These are phyloP conservation scores for Sebastiscus tertius DNA, from an alignment of 2,797 vertebrate genomes.

Conservation along the genomic window DNA sequence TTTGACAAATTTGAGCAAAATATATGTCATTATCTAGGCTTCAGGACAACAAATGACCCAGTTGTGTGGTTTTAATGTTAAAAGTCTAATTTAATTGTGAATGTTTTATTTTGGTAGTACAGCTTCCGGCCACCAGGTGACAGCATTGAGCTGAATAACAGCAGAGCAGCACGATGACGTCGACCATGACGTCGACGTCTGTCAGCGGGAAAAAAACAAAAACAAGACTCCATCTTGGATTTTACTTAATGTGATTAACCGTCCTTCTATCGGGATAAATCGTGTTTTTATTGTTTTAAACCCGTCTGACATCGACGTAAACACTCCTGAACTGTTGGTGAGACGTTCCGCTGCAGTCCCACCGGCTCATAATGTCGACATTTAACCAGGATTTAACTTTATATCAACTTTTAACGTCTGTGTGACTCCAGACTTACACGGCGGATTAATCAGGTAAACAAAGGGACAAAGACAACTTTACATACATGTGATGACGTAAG, in stretches of 20 bases:
- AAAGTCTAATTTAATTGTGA: too few species aligned
- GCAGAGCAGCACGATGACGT: too few species aligned
- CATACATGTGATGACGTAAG: not conserved
- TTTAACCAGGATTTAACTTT: not conserved
- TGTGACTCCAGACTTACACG: not conserved
- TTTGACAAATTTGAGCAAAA: too few species aligned
- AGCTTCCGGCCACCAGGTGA: rapidly evolving
- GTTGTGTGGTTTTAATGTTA: not conserved
- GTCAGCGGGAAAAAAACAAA: not conserved
- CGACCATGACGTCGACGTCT: too few species aligned
- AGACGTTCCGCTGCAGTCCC: rapidly evolving
- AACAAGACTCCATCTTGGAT: not conserved
- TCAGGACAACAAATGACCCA: too few species aligned
- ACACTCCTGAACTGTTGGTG: not conserved
- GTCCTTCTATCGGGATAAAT: not conserved
- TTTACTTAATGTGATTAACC: not conserved
- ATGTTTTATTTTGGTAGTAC: not conserved
- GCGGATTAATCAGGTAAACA: too few species aligned
- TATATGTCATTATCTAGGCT: too few species aligned
- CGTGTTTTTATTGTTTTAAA: not conserved
- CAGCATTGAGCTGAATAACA: not conserved
- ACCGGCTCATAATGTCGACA: not conserved
- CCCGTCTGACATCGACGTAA: not conserved
- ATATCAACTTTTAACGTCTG: not conserved
- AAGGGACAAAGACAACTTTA: rapidly evolving